Base-by-base conservation (phyloP, 1,140 invertebrate genomes). In the Aphelinus atriplicis region DNA sequence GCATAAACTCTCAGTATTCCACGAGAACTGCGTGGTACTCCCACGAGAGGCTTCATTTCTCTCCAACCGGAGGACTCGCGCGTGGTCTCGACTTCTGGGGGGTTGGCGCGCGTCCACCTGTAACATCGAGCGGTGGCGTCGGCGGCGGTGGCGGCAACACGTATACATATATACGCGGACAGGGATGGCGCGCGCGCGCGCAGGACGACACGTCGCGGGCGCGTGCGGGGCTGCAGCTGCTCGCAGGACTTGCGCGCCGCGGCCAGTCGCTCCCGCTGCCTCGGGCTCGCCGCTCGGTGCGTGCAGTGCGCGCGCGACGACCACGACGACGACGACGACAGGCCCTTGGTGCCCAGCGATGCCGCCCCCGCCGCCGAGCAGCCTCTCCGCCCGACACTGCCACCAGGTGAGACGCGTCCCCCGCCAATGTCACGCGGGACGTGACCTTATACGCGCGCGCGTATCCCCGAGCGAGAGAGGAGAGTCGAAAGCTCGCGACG, bases 211-310 rank as follows among this genome's bases (percentile, higher is more conserved):
- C 26, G 26, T 26, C 62, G 71, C 53, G 62, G 50, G 46, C 61
- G 26, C n/a, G 61, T 4, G 63, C 9, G 63, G 50, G 10, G 63
- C 3, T 51, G 47, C 63, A 10, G 63, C 47, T 48, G 63, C 47
- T 65, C 47, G 48, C 47, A 47, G 50, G 61, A n/a, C 63, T n/a
- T 26, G 63, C 48, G 10, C 47, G 43, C 48, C 43, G 47, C 68
- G 58, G 26, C 68, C 62, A 73, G 71, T 73, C 71, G 70, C 51
- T 56, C 70, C 64, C 63, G 51, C 45, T 71, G 3, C 65, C 51
- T 71, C 73, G 66, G 42, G 63, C 61, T 58, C 5, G 60, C 61
- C 56, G 46, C 62, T 60, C 53, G 68, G 61, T 57, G 60, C 55
- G 48, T 10, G 48, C 45, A 26, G 26, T 26, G 47, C 63, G 6